phyloP scores from a whole-genome alignment of 2,113 vertebrate species.

The Perca fluviatilis region DNA sequence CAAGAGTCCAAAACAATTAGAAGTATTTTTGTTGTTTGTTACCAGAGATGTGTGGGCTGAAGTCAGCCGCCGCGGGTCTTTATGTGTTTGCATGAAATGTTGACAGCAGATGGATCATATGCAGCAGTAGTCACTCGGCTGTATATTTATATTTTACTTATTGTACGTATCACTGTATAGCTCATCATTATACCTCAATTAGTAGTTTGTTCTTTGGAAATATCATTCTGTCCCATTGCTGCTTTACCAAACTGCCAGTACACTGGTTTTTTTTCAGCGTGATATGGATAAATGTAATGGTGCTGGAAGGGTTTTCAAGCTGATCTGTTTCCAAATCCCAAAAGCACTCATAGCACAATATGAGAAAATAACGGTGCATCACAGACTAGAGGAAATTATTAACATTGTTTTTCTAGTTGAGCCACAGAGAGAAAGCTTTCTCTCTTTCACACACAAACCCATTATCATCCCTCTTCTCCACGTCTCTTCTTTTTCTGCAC shows the following conservation, averaged over 20 bases:
- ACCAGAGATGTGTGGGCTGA: not conserved
- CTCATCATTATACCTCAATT: not conserved
- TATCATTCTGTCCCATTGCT: not conserved
- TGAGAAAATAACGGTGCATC: slow-evolving; percentile 8
- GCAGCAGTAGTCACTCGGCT: not conserved
- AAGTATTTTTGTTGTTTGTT: not conserved
- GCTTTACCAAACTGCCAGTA: not conserved
- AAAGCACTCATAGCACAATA: not conserved
- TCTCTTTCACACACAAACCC: not conserved
- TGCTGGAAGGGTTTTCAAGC: not conserved
- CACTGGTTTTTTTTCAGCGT: not conserved
- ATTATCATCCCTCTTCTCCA: not conserved
- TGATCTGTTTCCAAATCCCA: slow-evolving; percentile 7
- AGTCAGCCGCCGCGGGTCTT: not conserved
- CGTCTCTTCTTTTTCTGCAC: not conserved
- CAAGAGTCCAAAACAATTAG: not conserved
- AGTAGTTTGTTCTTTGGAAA: not conserved
- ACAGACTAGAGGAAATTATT: slow-evolving; percentile 3
- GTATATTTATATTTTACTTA: not conserved
- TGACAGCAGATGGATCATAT: not conserved
- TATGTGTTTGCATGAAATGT: not conserved
- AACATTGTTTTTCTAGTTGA: slow-evolving; percentile 10
- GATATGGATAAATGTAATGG: not conserved
- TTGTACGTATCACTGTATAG: not conserved
- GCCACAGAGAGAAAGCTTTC: not conserved